phyloP scores from a whole-genome alignment of 2,113 vertebrate genomes.

The Panthera uncia region DNA sequence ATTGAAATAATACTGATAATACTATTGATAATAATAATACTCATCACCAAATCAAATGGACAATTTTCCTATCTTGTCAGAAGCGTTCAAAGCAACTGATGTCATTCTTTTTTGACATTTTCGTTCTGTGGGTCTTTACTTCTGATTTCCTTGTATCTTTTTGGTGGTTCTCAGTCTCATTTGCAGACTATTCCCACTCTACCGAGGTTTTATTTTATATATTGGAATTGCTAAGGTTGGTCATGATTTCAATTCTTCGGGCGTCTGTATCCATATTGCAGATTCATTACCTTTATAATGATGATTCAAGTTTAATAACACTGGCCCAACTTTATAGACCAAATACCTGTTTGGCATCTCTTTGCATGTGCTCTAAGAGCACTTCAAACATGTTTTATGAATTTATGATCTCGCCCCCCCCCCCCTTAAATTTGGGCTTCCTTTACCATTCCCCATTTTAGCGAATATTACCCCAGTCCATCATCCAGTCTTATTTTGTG shows the following conservation, averaged over 20 bases:
- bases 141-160: background rate
- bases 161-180: background rate
- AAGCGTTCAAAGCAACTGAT: background rate
- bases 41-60: background rate
- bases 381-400: background rate
- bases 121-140: background rate
- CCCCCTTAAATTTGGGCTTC: background rate
- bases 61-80: background rate
- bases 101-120: background rate
- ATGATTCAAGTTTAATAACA: background rate
- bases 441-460: background rate
- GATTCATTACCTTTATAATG: background rate
- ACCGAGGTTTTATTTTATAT: background rate
- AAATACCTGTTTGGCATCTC: background rate
- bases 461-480: background rate
- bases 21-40: no score
- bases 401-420: background rate
- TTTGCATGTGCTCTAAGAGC: background rate
- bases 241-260: background rate
- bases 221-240: background rate
- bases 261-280: background rate
- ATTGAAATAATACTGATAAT: background rate
- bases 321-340: background rate
- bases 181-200: background rate
- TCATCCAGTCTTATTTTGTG: background rate